A percentile compares a stretch with the other conserved stretches of the same genome.
Conservation (phyloP, 1,140 invertebrate genomes). For the Chelonus insularis region DNA sequence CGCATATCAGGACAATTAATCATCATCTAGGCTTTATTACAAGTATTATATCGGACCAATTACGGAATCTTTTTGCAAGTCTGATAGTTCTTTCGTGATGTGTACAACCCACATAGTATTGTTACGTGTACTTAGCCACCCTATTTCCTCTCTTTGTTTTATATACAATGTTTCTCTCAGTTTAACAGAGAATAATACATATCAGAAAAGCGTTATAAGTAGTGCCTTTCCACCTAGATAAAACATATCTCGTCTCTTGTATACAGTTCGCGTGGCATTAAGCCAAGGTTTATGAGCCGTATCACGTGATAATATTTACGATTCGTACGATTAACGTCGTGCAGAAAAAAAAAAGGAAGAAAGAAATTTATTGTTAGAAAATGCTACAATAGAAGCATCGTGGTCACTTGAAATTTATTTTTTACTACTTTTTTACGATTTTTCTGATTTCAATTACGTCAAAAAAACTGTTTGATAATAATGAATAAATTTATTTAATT, state of each 20-base stretch:
- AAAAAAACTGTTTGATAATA: no score
- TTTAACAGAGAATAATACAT: constrained; percentile 16
- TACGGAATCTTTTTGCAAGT: constrained; percentile 47
- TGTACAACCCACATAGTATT: constrained; percentile 16
- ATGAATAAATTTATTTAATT: no score
- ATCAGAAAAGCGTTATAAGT: not conserved
- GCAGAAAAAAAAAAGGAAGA: not conserved
- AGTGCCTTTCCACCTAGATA: constrained; percentile 1
- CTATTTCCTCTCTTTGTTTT: constrained; percentile 10
- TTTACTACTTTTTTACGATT: no score
- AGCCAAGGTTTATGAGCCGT: constrained; percentile 41
- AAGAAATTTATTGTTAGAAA: not conserved
- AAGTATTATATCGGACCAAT: constrained; percentile 36
- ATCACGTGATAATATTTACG: constrained; percentile 36
- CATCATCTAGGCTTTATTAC: constrained; percentile 40
- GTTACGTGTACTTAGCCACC: constrained; percentile 34
- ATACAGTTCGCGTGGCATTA: constrained; percentile 39
- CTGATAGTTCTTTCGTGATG: constrained; percentile 44
- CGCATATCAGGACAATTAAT: constrained; percentile 40
- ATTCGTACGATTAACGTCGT: constrained; percentile 4
- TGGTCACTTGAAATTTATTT: no score
- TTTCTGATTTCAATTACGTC: no score
- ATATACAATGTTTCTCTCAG: not conserved
- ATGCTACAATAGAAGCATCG: no score
- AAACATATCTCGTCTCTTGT: constrained; percentile 20